phyloP scores from a whole-genome alignment of 2,113 vertebrate genomes.

The Donacobius atricapilla region DNA sequence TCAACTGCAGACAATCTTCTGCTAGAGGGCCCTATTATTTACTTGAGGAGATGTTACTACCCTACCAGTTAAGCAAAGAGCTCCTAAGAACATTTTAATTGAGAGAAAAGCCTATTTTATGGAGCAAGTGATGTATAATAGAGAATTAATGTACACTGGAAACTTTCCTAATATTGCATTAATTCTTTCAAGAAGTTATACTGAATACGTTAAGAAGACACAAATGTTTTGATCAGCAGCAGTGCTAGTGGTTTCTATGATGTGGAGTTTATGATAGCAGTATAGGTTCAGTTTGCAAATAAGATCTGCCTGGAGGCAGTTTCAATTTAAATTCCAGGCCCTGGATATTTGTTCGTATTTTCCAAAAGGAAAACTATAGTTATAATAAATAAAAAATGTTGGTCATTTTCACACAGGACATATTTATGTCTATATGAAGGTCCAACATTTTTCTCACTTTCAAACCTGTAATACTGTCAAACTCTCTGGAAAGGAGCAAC shows the following conservation, averaged over 20 bases:
- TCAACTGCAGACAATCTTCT: background rate
- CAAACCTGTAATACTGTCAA: background rate
- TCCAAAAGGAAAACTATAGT: slow-evolving; percentile 38
- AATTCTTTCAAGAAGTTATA: slow-evolving; percentile 62
- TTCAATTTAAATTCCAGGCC: slow-evolving; percentile 50
- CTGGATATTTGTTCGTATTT: slow-evolving; percentile 53
- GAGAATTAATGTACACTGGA: background rate
- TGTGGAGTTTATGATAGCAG: slow-evolving; percentile 52
- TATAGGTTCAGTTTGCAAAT: slow-evolving; percentile 52
- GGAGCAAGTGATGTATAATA: background rate
- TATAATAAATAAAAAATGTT: slow-evolving; percentile 39
- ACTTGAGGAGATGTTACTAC: background rate
- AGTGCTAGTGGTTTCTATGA: slow-evolving; percentile 58
- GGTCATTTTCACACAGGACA: background rate
- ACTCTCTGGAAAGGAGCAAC: background rate
- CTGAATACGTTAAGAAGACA: slow-evolving; percentile 46
- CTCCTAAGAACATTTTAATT: background rate
- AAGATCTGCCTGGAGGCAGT: slow-evolving; percentile 49
- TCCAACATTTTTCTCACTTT: background rate
- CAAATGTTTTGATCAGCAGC: slow-evolving; percentile 36
- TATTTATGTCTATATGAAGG: background rate
- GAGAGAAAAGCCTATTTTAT: background rate
- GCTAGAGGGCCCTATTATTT: background rate
- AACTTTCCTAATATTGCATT: slow-evolving; percentile 29
- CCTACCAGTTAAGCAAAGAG: slow-evolving; percentile 13